Evolutionary conservation across 2,888 invertebrate species (phyloP).

Genomic region (Stenolophus ochropezus): DNA sequence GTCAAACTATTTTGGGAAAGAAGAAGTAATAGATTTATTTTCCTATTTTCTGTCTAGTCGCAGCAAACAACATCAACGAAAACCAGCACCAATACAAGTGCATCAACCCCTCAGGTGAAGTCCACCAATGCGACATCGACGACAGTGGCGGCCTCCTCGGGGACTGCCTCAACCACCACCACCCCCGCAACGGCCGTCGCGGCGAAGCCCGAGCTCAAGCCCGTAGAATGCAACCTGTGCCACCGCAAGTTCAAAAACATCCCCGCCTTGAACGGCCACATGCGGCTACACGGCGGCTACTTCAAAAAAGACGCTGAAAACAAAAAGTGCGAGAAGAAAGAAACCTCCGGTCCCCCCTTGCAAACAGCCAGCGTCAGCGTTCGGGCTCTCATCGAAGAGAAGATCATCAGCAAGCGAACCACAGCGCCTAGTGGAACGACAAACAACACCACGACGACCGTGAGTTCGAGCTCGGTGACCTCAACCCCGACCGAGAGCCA

Average conservation of each 20-base stretch:
- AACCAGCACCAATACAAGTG: slow-evolving; percentile 64
- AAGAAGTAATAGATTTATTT: no score
- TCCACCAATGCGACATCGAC: slow-evolving; percentile 60
- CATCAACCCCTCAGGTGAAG: slow-evolving; percentile 39
- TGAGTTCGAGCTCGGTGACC: slow-evolving; percentile 61
- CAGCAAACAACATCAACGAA: slow-evolving; percentile 68
- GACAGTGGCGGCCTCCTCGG: slow-evolving; percentile 65
- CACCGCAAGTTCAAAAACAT: slow-evolving; percentile 97
- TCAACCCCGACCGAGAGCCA: slow-evolving; percentile 68
- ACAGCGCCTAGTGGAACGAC: slow-evolving; percentile 72
- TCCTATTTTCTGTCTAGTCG: slow-evolving; percentile 64
- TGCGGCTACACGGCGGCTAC: slow-evolving; percentile 98
- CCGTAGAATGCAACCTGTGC: slow-evolving; percentile 96
- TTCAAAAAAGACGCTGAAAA: slow-evolving; percentile 94
- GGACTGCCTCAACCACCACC: slow-evolving; percentile 69
- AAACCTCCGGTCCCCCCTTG: slow-evolving; percentile 86
- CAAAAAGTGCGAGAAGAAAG: slow-evolving; percentile 91
- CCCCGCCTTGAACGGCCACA: slow-evolving; percentile 97
- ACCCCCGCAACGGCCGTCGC: slow-evolving; percentile 70
- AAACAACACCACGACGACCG: slow-evolving; percentile 64
- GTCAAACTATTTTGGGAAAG: no score
- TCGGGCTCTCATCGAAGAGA: slow-evolving; percentile 92
- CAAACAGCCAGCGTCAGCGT: slow-evolving; percentile 96
- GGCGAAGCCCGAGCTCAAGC: slow-evolving; percentile 81
- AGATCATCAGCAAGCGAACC: slow-evolving; percentile 90